phyloP scores from a whole-genome alignment of 2,797 vertebrate species.

The Danionella dracula region DNA sequence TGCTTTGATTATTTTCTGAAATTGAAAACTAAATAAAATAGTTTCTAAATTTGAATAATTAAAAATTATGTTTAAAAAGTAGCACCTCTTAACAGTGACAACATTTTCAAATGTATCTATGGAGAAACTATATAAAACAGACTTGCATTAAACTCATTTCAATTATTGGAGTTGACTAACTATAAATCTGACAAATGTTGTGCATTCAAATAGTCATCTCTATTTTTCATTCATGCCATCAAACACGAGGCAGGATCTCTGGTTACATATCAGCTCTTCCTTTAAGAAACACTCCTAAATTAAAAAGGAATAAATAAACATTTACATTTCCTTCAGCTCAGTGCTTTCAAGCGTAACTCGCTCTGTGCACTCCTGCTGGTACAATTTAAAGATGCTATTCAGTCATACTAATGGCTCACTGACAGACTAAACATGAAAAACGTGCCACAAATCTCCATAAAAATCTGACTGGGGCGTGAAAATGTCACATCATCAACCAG shows the following conservation, averaged over 20 bases:
- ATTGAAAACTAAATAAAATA: no score
- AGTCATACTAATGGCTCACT: neutral
- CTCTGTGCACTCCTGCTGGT: constrained; percentile 4
- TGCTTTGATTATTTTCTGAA: no score
- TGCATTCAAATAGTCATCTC: neutral
- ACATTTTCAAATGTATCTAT: no score
- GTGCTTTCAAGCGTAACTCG: neutral
- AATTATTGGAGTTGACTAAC: no score
- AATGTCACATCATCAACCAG: no score
- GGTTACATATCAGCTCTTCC: neutral
- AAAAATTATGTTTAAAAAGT: no score
- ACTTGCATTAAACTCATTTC: no score
- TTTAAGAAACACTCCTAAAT: neutral
- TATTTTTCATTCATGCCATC: neutral
- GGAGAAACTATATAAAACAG: no score
- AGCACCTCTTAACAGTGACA: no score
- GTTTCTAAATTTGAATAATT: no score
- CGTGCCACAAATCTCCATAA: constrained; percentile 13
- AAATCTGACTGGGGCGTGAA: no score
- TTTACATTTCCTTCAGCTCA: neutral
- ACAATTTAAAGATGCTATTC: neutral
- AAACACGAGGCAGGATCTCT: neutral
- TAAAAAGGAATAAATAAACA: constrained; percentile 1
- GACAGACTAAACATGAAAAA: constrained; percentile 19
- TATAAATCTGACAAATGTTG: no score